Conservation (phyloP, 2,888 invertebrate species). For the Sialis fuliginosa region DNA sequence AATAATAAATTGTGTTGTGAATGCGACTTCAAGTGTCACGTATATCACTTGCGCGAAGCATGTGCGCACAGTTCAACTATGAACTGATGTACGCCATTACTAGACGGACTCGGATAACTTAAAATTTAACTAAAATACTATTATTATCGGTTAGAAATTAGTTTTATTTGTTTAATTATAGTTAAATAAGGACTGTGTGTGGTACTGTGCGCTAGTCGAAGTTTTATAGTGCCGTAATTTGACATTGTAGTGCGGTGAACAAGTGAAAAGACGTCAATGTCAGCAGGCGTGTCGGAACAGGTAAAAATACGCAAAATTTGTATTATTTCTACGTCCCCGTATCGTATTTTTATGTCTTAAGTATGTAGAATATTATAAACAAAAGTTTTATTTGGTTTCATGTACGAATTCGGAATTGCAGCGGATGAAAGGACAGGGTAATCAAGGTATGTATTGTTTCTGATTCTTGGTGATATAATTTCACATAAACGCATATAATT, state of each 20-base stretch:
- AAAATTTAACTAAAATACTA: slow-evolving; percentile 7
- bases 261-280: slow-evolving; percentile 58
- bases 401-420: slow-evolving; percentile 25
- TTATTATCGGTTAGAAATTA: not conserved
- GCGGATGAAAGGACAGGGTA: slow-evolving; percentile 79
- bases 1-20: no score
- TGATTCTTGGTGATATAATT: not conserved
- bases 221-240: slow-evolving; percentile 13
- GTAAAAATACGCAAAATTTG: slow-evolving; percentile 27
- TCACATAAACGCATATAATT: not conserved
- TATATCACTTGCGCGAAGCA: slow-evolving; percentile 4
- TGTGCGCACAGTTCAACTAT: slow-evolving; percentile 7
- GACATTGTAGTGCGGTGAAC: slow-evolving; percentile 24
- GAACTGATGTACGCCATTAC: slow-evolving; percentile 24
- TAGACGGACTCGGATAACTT: slow-evolving; percentile 17
- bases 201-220: not conserved
- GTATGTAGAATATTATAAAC: slow-evolving; percentile 10
- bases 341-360: slow-evolving; percentile 14
- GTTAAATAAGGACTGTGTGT: not conserved
- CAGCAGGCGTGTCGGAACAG: slow-evolving; percentile 85
- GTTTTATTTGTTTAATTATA: slow-evolving; percentile 1
- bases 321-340: slow-evolving; percentile 7
- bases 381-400: slow-evolving; percentile 23
- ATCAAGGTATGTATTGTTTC: slow-evolving; percentile 42
- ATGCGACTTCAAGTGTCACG: slow-evolving; percentile 1